Conservation (phyloP, 1,140 invertebrate genomes). For the Zaprionus capensis region DNA sequence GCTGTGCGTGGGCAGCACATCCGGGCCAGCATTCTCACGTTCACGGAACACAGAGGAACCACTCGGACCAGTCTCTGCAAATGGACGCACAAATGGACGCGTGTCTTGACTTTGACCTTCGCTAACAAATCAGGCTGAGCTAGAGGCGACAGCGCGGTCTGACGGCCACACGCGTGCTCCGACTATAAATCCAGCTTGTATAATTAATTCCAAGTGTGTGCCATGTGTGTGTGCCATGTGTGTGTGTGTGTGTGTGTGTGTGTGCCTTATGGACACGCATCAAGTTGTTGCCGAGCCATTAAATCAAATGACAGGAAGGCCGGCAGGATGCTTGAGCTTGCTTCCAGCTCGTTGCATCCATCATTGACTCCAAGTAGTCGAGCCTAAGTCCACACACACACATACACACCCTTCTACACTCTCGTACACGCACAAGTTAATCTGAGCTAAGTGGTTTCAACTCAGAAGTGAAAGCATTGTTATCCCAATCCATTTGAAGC, state of each 20-base stretch:
- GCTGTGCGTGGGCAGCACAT: conserved; percentile 76
- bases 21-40: conserved; percentile 48
- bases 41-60: conserved; percentile 71
- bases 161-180: conserved; percentile 23
- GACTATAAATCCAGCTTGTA: conserved; percentile 32
- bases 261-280: conserved; percentile 53
- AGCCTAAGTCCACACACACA: conserved; percentile 10
- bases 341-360: conserved; percentile 74
- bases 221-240: not conserved
- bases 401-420: conserved; percentile 29
- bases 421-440: conserved; percentile 55
- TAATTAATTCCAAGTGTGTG: conserved; percentile 39
- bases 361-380: conserved; percentile 47
- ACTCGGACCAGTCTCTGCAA: conserved; percentile 20
- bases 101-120: conserved; percentile 42
- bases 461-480: conserved; percentile 57
- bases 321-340: conserved; percentile 41
- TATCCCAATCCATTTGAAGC: conserved; percentile 56
- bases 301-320: conserved; percentile 70
- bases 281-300: conserved; percentile 69
- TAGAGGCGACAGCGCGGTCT: conserved; percentile 25
- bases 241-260: conserved; percentile 11
- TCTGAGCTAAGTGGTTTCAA: conserved; percentile 74
- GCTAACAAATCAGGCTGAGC: not conserved
- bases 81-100: not conserved